Evolutionary conservation across 2,797 vertebrate genomes (phyloP).

Genomic region (Psittacula echo): DNA sequence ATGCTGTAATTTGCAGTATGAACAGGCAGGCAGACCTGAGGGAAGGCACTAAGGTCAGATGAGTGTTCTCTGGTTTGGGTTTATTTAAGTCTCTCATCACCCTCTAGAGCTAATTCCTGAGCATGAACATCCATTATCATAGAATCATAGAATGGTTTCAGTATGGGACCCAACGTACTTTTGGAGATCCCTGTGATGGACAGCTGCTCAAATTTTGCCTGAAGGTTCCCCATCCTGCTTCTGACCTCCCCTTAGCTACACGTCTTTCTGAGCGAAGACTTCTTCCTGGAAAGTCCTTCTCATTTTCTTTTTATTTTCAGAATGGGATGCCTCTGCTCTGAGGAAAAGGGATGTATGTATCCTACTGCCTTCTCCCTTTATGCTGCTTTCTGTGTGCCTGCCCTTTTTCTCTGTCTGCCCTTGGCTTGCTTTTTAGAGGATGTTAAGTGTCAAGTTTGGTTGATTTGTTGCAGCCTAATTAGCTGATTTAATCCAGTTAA

Average conservation of each 20-base stretch:
- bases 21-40: neutral
- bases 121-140: neutral
- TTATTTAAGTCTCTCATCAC: neutral
- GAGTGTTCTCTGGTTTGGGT: neutral
- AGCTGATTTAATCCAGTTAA: constrained; percentile 52
- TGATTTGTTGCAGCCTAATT: constrained; percentile 58
- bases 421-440: neutral
- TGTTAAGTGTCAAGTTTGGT: neutral
- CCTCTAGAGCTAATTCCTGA: neutral
- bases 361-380: neutral
- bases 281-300: neutral
- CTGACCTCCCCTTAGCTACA: neutral
- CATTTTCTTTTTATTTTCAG: neutral
- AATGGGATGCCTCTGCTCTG: neutral
- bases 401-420: neutral
- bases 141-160: too few relatives aligned
- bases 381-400: neutral
- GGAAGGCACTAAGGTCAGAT: neutral
- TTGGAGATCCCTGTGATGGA: neutral
- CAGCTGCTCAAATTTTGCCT: neutral
- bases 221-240: neutral
- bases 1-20: neutral
- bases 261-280: neutral
- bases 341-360: neutral
- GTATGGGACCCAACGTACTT: fast-evolving